Evolutionary conservation across 2,797 vertebrate genomes (phyloP).

Genomic region (Okamejei kenojei): DNA sequence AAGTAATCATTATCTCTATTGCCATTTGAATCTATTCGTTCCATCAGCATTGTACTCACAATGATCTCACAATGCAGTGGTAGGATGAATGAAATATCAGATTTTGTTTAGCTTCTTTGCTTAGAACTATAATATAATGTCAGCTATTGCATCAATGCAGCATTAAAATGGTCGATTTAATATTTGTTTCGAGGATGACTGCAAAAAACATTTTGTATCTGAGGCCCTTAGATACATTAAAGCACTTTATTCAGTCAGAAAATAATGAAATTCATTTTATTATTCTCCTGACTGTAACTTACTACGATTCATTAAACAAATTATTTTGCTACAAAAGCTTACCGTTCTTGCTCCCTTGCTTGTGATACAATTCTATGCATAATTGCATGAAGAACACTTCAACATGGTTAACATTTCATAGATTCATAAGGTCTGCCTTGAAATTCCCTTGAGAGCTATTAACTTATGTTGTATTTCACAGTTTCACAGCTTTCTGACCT

Average conservation of each 20-base stretch:
- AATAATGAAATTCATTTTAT: not conserved
- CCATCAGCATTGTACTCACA: not conserved
- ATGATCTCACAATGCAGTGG: not conserved
- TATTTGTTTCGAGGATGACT: not conserved
- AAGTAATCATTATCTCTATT: not conserved
- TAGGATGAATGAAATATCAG: not conserved
- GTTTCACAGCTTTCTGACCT: conserved; percentile 40
- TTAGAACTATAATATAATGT: conserved; percentile 5
- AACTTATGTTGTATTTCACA: conserved; percentile 41
- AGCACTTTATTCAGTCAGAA: not conserved
- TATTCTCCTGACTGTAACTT: not conserved
- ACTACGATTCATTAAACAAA: not conserved
- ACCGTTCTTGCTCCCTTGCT: conserved; percentile 25
- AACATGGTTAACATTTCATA: conserved; percentile 42
- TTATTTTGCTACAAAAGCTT: not conserved
- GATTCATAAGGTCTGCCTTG: conserved; percentile 40
- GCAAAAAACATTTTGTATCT: not conserved
- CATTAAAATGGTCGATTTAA: not conserved
- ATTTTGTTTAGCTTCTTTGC: not conserved
- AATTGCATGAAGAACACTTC: conserved; percentile 40
- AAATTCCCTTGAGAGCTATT: conserved; percentile 42
- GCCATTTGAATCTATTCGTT: not conserved
- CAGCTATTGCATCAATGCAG: not conserved
- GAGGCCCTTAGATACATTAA: not conserved
- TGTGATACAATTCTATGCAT: conserved; percentile 39